These are phyloP conservation scores for Rhagophthalmus giganteus DNA, from an alignment of 2,888 invertebrate genomes.

Conservation along the genomic window DNA sequence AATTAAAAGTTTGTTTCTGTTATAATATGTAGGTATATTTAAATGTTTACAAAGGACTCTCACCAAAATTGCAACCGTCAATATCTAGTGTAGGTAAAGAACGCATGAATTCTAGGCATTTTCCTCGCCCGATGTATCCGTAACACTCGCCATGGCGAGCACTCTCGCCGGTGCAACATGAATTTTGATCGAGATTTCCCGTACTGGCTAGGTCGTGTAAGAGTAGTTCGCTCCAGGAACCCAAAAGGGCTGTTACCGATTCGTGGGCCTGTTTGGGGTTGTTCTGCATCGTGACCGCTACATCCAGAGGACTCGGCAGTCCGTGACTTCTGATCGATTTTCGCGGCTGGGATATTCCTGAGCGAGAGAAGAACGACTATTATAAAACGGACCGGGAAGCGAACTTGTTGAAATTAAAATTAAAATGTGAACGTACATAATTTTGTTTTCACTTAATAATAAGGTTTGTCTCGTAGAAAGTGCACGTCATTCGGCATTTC, in stretches of 20 bases:
- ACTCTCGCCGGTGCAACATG: conserved; percentile 51
- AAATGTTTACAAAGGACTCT: conserved; percentile 38
- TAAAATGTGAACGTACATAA: conserved; percentile 2
- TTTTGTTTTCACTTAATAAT: conserved; percentile 20
- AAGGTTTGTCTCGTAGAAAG: too few relatives aligned
- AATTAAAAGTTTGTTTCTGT: conserved; percentile 4
- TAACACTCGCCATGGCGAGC: conserved; percentile 62
- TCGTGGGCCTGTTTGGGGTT: conserved; percentile 66
- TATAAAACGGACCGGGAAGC: background rate
- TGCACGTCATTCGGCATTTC: conserved; percentile 10
- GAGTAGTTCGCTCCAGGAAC: conserved; percentile 79
- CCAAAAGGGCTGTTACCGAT: conserved; percentile 75
- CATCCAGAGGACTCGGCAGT: conserved; percentile 64
- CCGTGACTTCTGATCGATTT: conserved; percentile 61
- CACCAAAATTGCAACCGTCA: conserved; percentile 67
- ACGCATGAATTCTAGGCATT: conserved; percentile 69
- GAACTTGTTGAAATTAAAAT: background rate
- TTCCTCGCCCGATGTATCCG: conserved; percentile 53
- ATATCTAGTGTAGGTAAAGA: conserved; percentile 68
- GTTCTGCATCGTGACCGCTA: conserved; percentile 62
- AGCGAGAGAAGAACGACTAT: too few relatives aligned
- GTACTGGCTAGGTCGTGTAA: conserved; percentile 73
- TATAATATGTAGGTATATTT: background rate
- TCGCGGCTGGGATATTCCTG: conserved; percentile 58
- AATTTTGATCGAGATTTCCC: conserved; percentile 61